Base-by-base conservation (phyloP, 2,888 invertebrate species). In the Agrochola litura region DNA sequence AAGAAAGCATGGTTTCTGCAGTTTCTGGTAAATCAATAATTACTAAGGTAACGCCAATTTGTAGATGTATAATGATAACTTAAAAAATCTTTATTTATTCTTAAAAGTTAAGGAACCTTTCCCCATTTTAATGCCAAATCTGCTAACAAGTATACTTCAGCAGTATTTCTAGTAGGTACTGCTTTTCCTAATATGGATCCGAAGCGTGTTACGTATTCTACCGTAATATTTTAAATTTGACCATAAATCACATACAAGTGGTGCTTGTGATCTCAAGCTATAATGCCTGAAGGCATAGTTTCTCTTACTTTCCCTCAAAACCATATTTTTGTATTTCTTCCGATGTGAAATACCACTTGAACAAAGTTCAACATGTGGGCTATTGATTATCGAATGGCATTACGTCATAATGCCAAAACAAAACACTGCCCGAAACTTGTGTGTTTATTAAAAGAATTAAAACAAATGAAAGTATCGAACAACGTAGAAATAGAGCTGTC, bases 221-320 rank as follows among this genome's bases (percentile, higher is more conserved):
- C 12, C 52, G 49, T 73, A 67, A 74, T 74, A 79, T 83, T 82
- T 70, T 60, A 37, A 49, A 30, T 65, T 64, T 64, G 41, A 60
- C 54, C 70, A 71, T 68, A 74, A 41, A 16, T 54, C 70, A 67
- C 56, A 63, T 19, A n/a, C n/a, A 56, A 79, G 79, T 71, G 67
- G 60, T 79, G 54, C 79, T 83, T 43, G 79, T 63, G 66, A n/a
- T 73, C 69, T 73, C 78, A 22, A 60, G 37, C 65, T 37, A 1
- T 19, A 46, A 22, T 16, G 83, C 83, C 82, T 16, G 4, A 16
- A 58, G 82, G 60, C 67, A 54, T 41, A 64, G 58, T 82, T 83
- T 79, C 71, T 83, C 60, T 46, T 54, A 73, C 84, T 84, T 82
- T 82, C 82, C 82, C 76, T 76, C 65, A 79, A 79, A 76, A 61